Conservation (phyloP, 2,888 invertebrate genomes). For the Exocentrus adspersus region DNA sequence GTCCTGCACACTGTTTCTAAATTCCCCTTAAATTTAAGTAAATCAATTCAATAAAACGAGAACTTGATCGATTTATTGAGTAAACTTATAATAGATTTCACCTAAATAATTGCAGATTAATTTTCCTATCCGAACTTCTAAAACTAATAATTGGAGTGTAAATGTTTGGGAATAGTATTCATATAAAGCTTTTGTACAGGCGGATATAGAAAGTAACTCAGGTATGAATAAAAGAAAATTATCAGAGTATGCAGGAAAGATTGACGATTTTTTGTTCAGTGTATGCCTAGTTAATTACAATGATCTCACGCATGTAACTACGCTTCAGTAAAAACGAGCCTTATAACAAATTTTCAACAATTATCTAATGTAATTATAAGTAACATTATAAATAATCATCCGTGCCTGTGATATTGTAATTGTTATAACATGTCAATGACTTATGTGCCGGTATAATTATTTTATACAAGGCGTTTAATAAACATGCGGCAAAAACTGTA, state of each 20-base stretch:
- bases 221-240: conserved; percentile 15
- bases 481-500: too few relatives aligned
- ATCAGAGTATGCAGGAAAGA: conserved; percentile 20
- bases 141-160: not conserved
- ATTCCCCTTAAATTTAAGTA: too few relatives aligned
- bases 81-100: not conserved
- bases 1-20: too few relatives aligned
- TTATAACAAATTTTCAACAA: conserved; percentile 14
- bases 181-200: not conserved
- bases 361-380: conserved; percentile 6
- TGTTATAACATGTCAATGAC: not conserved
- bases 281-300: conserved; percentile 8
- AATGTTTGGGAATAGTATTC: not conserved
- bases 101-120: conserved; percentile 3
- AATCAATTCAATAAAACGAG: too few relatives aligned
- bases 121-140: conserved; percentile 6
- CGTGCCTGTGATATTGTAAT: too few relatives aligned
- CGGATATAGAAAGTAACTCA: too few relatives aligned
- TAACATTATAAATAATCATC: not conserved
- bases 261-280: conserved; percentile 12
- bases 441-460: too few relatives aligned
- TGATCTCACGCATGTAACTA: conserved; percentile 4
- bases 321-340: not conserved
- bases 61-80: too few relatives aligned
- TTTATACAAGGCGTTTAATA: too few relatives aligned